Evolutionary conservation across 2,888 invertebrate species (phyloP), one percentile per base, ranked within the genome.

Genomic region (Philonicus albiceps): DNA sequence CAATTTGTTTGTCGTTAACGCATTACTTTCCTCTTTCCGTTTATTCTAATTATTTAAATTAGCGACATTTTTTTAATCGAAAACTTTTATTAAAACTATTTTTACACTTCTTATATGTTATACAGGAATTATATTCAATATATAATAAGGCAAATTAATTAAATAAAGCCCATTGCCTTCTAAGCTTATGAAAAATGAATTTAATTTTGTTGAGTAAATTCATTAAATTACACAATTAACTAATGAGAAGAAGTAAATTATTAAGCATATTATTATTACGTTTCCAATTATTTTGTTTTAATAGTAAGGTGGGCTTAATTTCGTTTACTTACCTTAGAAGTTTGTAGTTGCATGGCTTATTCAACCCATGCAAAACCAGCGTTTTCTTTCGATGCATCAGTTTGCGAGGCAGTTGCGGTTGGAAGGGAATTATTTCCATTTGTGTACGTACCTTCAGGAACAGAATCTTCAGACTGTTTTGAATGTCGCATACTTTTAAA

Each of bases 281-380:
- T n/a, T n/a, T n/a, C n/a, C n/a, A n/a, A n/a, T n/a, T n/a, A n/a
- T n/a, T n/a, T n/a, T n/a, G n/a, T n/a, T n/a, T n/a, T n/a, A n/a
- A 19, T 16, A 49, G n/a, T 5, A 49, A 49, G n/a, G 16, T 49
- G 49, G 49, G 49, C 49, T n/a, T 49, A 6, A 49, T 19, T 49
- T 49, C 16, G 49, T 49, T 49, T 16, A n/a, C 16, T 11, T 22
- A 8, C 64, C 27, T 22, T 7, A 22, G 0, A 27, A 22, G 13
- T 19, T 64, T 7, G 64, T 22, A 64, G 49, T n/a, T 27, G 7
- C 11, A 13, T 3, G 22, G 19, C 64, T 88, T 85, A 89, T 86
- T 89, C 88, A 30, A 88, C 84, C 89, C 89, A 89, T 6, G 89
- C 89, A 84, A 88, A 88, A 86, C 83, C 87, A 11, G 86, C 37